A percentile compares a stretch with the other conserved stretches of the same genome.
phyloP scores from a whole-genome alignment of 2,113 vertebrate species.

The Ochotona curzoniae region DNA sequence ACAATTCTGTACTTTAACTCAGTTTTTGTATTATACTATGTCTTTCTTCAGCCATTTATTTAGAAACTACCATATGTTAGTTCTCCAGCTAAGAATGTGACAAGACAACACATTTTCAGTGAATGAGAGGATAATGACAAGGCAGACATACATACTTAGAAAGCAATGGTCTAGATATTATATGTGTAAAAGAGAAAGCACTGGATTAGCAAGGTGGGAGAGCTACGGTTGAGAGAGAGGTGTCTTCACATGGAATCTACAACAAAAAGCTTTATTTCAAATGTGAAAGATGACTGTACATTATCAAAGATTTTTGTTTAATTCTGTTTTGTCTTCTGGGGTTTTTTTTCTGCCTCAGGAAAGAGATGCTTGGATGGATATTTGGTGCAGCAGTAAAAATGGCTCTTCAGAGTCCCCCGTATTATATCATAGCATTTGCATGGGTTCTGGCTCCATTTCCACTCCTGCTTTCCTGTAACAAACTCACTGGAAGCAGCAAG shows the following conservation, averaged over 20 bases:
- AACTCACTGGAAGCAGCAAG: too few species aligned
- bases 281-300: not conserved
- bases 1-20: not conserved
- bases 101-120: not conserved
- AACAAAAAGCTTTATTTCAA: not conserved
- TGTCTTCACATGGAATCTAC: not conserved
- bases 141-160: not conserved
- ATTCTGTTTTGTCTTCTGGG: too few species aligned
- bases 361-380: too few species aligned
- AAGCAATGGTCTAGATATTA: not conserved
- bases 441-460: too few species aligned
- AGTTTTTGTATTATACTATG: not conserved
- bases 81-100: not conserved
- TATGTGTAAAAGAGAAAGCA: not conserved
- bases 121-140: not conserved
- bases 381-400: too few species aligned
- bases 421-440: too few species aligned
- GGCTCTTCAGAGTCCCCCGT: too few species aligned
- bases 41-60: not conserved
- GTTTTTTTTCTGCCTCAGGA: too few species aligned
- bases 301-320: too few species aligned
- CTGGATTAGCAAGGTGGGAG: not conserved
- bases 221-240: not conserved
- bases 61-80: not conserved
- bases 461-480: too few species aligned